phyloP scores from a whole-genome alignment of 2,113 vertebrate genomes.

The Nerophis ophidion region DNA sequence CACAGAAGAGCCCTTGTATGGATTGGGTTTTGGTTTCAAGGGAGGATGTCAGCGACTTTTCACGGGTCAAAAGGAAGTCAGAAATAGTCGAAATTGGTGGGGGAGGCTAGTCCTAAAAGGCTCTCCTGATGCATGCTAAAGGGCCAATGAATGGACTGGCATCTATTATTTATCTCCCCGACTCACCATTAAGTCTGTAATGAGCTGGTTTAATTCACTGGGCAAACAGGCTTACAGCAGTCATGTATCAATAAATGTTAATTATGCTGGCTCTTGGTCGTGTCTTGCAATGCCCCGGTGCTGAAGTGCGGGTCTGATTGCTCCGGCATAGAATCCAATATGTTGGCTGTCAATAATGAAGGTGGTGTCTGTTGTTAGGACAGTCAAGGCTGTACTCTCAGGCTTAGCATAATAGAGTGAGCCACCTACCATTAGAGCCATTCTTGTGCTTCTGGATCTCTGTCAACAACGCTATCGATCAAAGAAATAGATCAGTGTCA shows the following conservation, averaged over 20 bases:
- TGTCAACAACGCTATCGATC: slow-evolving; percentile 40
- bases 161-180: slow-evolving; percentile 71
- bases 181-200: slow-evolving; percentile 67
- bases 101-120: not conserved
- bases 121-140: slow-evolving; percentile 56
- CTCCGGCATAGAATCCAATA: slow-evolving; percentile 61
- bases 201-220: slow-evolving; percentile 70
- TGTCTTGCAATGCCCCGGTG: slow-evolving; percentile 33
- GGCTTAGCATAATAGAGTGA: slow-evolving; percentile 31
- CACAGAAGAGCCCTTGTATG: slow-evolving; percentile 46
- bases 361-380: slow-evolving; percentile 45
- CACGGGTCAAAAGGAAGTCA: slow-evolving; percentile 52
- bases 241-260: slow-evolving; percentile 73
- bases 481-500: slow-evolving; percentile 18
- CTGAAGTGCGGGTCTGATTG: slow-evolving; percentile 41
- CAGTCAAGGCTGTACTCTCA: slow-evolving; percentile 45
- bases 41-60: slow-evolving; percentile 52
- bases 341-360: slow-evolving; percentile 54
- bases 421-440: slow-evolving; percentile 10
- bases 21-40: slow-evolving; percentile 44
- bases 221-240: slow-evolving; percentile 68
- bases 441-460: slow-evolving; percentile 36
- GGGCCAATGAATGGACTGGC: slow-evolving; percentile 61
- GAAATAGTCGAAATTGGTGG: slow-evolving; percentile 6
- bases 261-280: slow-evolving; percentile 61